phyloP scores from a whole-genome alignment of 2,113 vertebrate species.

The Numenius arquata region DNA sequence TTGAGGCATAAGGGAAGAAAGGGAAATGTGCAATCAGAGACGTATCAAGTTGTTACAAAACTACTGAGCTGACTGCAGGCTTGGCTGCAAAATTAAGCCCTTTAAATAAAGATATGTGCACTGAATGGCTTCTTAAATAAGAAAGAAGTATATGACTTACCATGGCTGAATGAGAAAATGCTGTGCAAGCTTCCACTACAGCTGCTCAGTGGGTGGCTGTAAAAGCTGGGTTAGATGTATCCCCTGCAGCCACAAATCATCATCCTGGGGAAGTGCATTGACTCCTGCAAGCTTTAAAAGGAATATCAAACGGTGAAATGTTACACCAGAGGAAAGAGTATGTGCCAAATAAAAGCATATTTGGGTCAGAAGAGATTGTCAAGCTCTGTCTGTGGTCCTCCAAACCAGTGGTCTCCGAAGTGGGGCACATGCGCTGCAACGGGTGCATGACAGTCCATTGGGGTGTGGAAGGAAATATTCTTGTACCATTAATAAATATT shows the following conservation, averaged over 20 bases:
- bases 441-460: neutral
- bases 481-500: neutral
- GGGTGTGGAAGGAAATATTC: neutral
- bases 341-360: neutral
- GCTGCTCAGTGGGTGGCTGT: neutral
- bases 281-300: neutral
- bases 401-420: neutral
- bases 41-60: neutral
- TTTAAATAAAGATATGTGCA: neutral
- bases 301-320: neutral
- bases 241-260: neutral
- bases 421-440: fast-evolving
- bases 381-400: neutral
- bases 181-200: neutral
- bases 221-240: neutral
- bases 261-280: neutral
- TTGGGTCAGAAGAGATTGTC: neutral
- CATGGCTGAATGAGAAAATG: neutral
- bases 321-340: neutral
- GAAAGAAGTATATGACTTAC: neutral
- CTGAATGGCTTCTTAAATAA: neutral
- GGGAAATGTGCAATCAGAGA: neutral
- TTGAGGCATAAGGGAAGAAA: neutral
- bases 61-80: neutral
- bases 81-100: neutral